phyloP scores from a whole-genome alignment of 1,140 invertebrate species.

The Leptopilina clavipes region DNA sequence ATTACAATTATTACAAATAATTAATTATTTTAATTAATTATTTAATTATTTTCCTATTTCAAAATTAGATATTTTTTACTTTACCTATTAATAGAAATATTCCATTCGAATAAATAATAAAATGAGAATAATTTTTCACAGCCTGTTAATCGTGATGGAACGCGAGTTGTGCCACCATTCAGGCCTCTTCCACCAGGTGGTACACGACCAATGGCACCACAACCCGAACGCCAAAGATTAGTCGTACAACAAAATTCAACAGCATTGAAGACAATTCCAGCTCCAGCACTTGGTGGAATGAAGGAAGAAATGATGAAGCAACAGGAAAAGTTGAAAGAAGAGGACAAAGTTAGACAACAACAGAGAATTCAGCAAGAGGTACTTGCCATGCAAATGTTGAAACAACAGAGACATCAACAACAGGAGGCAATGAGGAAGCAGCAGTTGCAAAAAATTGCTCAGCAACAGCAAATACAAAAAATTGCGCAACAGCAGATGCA shows the following conservation, averaged over 20 bases:
- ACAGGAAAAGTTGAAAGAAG: slow-evolving; percentile 66
- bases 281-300: slow-evolving; percentile 64
- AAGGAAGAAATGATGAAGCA: slow-evolving; percentile 63
- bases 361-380: slow-evolving; percentile 63
- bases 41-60: too few relatives aligned
- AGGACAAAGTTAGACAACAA: slow-evolving; percentile 65
- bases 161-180: slow-evolving; percentile 79
- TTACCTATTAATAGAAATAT: too few relatives aligned
- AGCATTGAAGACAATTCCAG: slow-evolving; percentile 59
- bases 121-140: slow-evolving; percentile 41
- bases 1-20: neutral
- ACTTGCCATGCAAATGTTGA: slow-evolving; percentile 65
- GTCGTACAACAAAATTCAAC: slow-evolving; percentile 64
- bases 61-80: too few relatives aligned
- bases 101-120: neutral
- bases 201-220: slow-evolving; percentile 70
- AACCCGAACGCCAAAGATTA: slow-evolving; percentile 73
- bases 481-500: slow-evolving; percentile 63
- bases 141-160: slow-evolving; percentile 54
- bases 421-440: slow-evolving; percentile 62
- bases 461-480: slow-evolving; percentile 67
- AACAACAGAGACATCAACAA: slow-evolving; percentile 73
- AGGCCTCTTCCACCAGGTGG: slow-evolving; percentile 82
- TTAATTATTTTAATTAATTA: neutral
- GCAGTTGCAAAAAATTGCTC: slow-evolving; percentile 64